phyloP scores from a whole-genome alignment of 2,888 invertebrate genomes.

The Dolichopus griseipennis region DNA sequence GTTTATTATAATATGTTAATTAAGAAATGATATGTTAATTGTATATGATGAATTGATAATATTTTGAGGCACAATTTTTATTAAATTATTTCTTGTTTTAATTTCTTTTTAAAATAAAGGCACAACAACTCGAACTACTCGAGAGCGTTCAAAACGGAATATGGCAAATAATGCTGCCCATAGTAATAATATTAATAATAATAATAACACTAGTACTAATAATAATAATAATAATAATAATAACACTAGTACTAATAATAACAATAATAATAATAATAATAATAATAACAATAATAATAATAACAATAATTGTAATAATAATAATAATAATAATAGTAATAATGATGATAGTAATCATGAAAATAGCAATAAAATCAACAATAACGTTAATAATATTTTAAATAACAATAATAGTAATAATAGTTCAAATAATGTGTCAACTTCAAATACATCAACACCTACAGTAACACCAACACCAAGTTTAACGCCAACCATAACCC shows the following conservation, averaged over 20 bases:
- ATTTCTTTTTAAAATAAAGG: slow-evolving; percentile 26
- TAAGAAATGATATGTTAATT: not conserved
- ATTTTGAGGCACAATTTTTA: not conserved
- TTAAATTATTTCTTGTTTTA: not conserved
- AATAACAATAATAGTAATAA: slow-evolving; percentile 36
- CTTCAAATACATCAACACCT: slow-evolving; percentile 22
- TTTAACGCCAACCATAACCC: slow-evolving; percentile 19
- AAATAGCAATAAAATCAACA: slow-evolving; percentile 31
- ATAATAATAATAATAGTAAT: slow-evolving; percentile 17
- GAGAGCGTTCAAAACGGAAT: slow-evolving; percentile 40
- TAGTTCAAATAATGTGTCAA: slow-evolving; percentile 24
- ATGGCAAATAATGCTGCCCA: slow-evolving; percentile 31
- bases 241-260: slow-evolving; percentile 14
- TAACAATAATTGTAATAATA: not conserved
- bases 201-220: slow-evolving; percentile 17
- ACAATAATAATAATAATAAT: slow-evolving; percentile 11
- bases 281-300: slow-evolving; percentile 16
- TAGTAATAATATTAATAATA: slow-evolving; percentile 14
- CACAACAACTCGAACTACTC: slow-evolving; percentile 37
- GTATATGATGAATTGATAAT: not conserved
- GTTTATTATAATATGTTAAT: not conserved
- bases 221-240: slow-evolving; percentile 20
- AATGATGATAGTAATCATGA: slow-evolving; percentile 25
- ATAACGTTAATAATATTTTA: slow-evolving; percentile 23
- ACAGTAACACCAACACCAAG: slow-evolving; percentile 17